Evolutionary conservation across 2,113 vertebrate species (phyloP).

Genomic region (Rhea pennata): DNA sequence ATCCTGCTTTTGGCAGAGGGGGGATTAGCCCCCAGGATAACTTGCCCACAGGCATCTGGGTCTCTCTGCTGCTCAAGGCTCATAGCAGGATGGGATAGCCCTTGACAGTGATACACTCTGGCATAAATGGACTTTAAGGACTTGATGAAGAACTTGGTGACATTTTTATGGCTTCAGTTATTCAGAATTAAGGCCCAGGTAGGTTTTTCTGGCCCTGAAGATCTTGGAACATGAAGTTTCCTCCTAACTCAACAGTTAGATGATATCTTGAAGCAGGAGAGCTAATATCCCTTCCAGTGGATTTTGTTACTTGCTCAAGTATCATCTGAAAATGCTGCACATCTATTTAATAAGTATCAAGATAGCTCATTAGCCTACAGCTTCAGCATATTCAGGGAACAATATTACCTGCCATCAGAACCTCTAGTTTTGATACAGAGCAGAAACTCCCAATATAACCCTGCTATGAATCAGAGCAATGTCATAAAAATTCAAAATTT

Average conservation of each 20-base stretch:
- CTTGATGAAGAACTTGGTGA: not conserved
- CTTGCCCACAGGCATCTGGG: not conserved
- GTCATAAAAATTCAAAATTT: slow-evolving; percentile 62
- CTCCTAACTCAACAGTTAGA: not conserved
- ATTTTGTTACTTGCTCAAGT: not conserved
- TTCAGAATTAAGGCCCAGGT: not conserved
- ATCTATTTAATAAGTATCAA: not conserved
- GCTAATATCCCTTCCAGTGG: not conserved
- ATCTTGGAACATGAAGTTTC: not conserved
- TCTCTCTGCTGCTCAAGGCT: not conserved
- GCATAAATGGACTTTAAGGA: not conserved
- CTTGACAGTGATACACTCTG: rapidly evolving
- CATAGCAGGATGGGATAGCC: not conserved
- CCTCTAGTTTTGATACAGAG: not conserved
- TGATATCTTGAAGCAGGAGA: not conserved
- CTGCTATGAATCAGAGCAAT: slow-evolving; percentile 59
- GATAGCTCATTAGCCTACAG: not conserved
- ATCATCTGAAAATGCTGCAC: not conserved
- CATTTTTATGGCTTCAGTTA: not conserved
- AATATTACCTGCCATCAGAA: not conserved
- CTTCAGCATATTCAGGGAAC: not conserved
- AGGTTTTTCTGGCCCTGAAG: not conserved
- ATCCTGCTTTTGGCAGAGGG: not conserved
- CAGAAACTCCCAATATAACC: slow-evolving; percentile 33
- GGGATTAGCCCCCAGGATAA: not conserved